Conservation (phyloP, 2,797 vertebrate species). For the Siniperca scherzeri region DNA sequence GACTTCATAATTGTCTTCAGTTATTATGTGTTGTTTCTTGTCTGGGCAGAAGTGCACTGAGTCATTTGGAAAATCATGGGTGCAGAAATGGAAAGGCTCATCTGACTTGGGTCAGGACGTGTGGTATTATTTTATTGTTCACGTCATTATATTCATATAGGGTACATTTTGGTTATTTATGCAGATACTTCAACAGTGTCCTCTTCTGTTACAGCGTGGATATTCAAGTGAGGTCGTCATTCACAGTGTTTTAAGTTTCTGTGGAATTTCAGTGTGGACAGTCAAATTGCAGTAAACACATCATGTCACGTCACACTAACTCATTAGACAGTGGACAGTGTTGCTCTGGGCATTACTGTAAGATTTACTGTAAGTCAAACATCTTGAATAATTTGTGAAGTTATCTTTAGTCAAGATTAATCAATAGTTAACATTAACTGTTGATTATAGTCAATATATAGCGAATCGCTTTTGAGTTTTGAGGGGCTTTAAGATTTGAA, state of each 20-base stretch:
- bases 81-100: not conserved
- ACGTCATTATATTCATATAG: not conserved
- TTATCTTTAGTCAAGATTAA: not conserved
- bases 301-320: not conserved
- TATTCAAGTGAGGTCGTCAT: slow-evolving; percentile 6
- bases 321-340: not conserved
- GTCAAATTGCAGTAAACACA: not conserved
- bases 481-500: too few relatives aligned
- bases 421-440: not conserved
- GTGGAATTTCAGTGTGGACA: not conserved
- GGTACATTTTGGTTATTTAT: not conserved
- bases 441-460: not conserved
- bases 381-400: not conserved
- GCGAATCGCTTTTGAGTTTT: not conserved
- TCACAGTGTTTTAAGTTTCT: not conserved
- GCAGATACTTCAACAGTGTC: not conserved
- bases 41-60: not conserved
- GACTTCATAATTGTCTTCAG: slow-evolving; percentile 1
- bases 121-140: not conserved
- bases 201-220: not conserved
- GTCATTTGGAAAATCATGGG: not conserved
- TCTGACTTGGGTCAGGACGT: not conserved
- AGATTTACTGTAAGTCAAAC: not conserved
- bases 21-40: slow-evolving; percentile 25
- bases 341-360: not conserved